Conservation (phyloP, 2,888 invertebrate genomes). For the Chloromyia formosa region DNA sequence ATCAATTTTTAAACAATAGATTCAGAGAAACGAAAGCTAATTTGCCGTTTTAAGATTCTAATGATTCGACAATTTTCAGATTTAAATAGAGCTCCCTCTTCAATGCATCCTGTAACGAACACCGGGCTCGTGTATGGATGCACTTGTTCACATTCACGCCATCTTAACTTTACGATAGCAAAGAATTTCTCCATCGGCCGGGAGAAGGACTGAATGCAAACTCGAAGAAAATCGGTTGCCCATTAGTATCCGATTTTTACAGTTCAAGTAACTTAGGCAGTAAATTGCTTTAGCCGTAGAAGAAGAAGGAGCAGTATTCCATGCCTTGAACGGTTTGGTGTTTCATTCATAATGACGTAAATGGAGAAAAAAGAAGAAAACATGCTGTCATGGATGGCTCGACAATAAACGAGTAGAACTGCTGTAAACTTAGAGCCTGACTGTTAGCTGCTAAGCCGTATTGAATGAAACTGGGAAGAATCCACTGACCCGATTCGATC, state of each 20-base stretch:
- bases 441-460: background rate
- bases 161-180: no score
- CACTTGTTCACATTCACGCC: no score
- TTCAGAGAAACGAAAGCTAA: background rate
- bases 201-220: no score
- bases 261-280: constrained; percentile 30
- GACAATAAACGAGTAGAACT: background rate
- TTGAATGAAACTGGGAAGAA: background rate
- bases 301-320: background rate
- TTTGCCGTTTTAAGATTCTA: background rate
- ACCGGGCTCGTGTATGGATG: no score
- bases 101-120: no score
- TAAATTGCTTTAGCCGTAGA: constrained; percentile 8
- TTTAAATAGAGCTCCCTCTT: no score
- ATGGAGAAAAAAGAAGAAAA: background rate
- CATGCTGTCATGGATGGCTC: background rate
- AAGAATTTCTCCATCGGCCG: no score
- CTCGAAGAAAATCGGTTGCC: constrained; percentile 3
- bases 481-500: constrained; percentile 29
- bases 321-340: background rate
- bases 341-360: constrained; percentile 5
- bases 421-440: background rate
- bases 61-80: background rate
- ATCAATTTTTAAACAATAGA: background rate
- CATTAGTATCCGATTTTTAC: constrained; percentile 36